Conservation (phyloP, 1,140 invertebrate genomes). For the Zaprionus ghesquierei region DNA sequence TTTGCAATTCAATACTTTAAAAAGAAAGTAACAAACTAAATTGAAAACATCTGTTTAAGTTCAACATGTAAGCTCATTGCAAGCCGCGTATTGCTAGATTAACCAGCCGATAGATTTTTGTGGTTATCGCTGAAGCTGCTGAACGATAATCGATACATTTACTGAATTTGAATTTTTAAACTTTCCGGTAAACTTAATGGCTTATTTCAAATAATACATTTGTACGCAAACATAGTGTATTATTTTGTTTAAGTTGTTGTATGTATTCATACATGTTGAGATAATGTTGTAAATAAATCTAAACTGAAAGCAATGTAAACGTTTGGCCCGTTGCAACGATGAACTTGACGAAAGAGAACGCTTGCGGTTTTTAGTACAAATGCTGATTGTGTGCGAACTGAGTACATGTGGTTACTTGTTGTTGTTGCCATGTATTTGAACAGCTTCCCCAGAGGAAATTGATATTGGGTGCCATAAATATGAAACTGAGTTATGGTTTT, state of each 20-base stretch:
- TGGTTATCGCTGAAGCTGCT: background rate
- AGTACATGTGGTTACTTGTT: background rate
- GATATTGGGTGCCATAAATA: slow-evolving; percentile 21
- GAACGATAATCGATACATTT: background rate
- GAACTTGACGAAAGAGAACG: background rate
- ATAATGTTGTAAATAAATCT: background rate
- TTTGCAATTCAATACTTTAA: too few species aligned
- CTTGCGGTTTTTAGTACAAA: slow-evolving; percentile 8
- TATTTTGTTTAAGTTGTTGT: too few species aligned
- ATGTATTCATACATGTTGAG: too few species aligned
- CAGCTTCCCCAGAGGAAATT: slow-evolving; percentile 34
- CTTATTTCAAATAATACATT: background rate
- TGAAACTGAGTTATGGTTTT: slow-evolving; percentile 2
- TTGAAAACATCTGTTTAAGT: too few species aligned
- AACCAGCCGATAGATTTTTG: background rate
- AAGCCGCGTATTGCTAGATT: background rate
- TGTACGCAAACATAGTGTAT: background rate
- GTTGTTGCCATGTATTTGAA: slow-evolving; percentile 13
- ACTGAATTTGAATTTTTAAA: background rate
- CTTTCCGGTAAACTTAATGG: background rate
- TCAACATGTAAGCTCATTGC: background rate
- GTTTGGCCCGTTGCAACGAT: background rate
- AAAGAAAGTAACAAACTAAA: background rate
- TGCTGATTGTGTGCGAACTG: background rate
- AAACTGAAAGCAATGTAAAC: too few species aligned